Conservation (phyloP, 2,888 invertebrate species). For the Drosophila neoperkinsi region DNA sequence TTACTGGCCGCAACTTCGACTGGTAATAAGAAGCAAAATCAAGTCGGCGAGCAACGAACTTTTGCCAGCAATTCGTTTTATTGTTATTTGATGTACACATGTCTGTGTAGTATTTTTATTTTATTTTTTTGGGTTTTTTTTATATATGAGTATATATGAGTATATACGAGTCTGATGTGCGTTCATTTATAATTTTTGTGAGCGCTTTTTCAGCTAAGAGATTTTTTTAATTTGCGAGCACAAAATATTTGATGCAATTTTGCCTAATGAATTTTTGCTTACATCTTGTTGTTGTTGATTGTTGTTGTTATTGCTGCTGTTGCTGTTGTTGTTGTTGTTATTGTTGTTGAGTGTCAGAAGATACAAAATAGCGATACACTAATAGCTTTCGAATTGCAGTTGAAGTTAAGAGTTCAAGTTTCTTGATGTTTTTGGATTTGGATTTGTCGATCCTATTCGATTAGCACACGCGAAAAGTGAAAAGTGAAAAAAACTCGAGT, state of each 20-base stretch:
- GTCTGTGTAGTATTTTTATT: neutral
- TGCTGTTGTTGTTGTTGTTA: slow-evolving; percentile 22
- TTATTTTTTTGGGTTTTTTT: neutral
- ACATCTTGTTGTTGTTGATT: slow-evolving; percentile 49
- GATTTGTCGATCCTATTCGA: slow-evolving; percentile 26
- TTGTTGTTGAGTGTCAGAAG: slow-evolving; percentile 38
- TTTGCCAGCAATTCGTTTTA: slow-evolving; percentile 56
- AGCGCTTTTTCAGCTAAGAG: slow-evolving; percentile 24
- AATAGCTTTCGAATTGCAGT: slow-evolving; percentile 33
- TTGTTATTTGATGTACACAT: slow-evolving; percentile 31
- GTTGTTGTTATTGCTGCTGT: slow-evolving; percentile 18
- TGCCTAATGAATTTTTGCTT: slow-evolving; percentile 53
- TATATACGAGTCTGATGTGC: slow-evolving; percentile 34
- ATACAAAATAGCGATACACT: slow-evolving; percentile 50
- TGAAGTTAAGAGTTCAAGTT: slow-evolving; percentile 27
- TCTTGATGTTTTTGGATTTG: neutral
- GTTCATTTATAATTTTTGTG: slow-evolving; percentile 34
- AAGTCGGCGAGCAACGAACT: slow-evolving; percentile 71
- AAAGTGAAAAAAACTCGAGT: slow-evolving; percentile 36
- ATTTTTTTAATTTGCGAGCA: slow-evolving; percentile 44
- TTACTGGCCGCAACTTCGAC: slow-evolving; percentile 37
- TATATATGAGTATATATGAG: slow-evolving; percentile 5
- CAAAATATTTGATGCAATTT: slow-evolving; percentile 50
- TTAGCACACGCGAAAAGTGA: slow-evolving; percentile 42
- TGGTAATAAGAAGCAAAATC: slow-evolving; percentile 48